Evolutionary conservation across 2,797 vertebrate species (phyloP).

Genomic region (Eptatretus atami): DNA sequence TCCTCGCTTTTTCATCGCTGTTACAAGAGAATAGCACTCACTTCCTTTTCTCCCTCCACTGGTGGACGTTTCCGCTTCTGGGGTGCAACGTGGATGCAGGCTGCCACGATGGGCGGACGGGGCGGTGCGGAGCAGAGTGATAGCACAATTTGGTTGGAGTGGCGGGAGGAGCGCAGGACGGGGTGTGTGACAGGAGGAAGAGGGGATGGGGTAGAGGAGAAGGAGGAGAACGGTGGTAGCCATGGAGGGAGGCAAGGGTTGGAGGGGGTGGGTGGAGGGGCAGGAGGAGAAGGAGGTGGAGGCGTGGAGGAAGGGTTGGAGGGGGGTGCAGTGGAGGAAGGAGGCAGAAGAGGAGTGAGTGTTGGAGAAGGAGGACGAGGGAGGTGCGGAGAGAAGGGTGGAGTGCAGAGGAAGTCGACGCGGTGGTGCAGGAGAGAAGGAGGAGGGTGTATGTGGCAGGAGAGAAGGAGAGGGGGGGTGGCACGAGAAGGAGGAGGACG

Average conservation of each 20-base stretch:
- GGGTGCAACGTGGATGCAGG: too few species aligned
- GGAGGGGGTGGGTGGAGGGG: not conserved
- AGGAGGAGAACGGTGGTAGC: not conserved
- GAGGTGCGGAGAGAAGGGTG: not conserved
- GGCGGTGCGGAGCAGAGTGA: too few species aligned
- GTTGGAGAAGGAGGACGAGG: not conserved
- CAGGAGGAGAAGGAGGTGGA: not conserved
- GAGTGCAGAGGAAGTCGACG: too few species aligned
- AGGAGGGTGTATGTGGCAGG: not conserved
- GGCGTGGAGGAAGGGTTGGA: not conserved
- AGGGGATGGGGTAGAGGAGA: not conserved
- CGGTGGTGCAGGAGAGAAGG: not conserved
- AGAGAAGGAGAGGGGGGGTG: not conserved
- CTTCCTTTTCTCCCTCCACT: too few species aligned
- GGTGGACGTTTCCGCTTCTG: too few species aligned
- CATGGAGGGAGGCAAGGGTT: not conserved
- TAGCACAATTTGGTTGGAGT: too few species aligned
- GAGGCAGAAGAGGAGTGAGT: not conserved
- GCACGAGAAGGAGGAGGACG: not conserved
- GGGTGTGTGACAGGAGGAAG: too few species aligned
- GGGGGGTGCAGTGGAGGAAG: not conserved
- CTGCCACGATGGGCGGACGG: too few species aligned
- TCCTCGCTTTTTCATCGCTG: too few species aligned
- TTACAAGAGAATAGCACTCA: too few species aligned
- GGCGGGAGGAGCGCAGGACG: too few species aligned